These are phyloP conservation scores for Bufotes viridis DNA, from an alignment of 2,797 vertebrate species.

Conservation along the genomic window DNA sequence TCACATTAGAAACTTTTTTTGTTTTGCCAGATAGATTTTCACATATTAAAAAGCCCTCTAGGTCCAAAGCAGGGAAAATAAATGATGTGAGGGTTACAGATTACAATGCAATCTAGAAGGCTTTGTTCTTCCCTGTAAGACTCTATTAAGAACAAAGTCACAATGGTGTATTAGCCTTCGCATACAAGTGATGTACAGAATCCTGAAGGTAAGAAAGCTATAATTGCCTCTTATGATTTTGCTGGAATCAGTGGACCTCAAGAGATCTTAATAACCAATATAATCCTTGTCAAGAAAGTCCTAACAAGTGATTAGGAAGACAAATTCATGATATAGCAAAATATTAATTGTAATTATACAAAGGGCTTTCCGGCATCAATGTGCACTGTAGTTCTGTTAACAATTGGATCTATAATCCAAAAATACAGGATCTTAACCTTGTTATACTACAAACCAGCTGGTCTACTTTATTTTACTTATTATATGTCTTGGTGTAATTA, in stretches of 20 bases:
- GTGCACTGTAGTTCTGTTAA: slow-evolving; percentile 3
- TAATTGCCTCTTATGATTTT: slow-evolving; percentile 49
- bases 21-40: slow-evolving; percentile 40
- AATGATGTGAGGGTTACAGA: slow-evolving; percentile 37
- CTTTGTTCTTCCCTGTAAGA: slow-evolving; percentile 43
- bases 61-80: slow-evolving; percentile 31
- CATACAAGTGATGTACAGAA: slow-evolving; percentile 34
- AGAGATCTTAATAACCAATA: slow-evolving; percentile 47
- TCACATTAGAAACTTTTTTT: slow-evolving; percentile 38
- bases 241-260: slow-evolving; percentile 37
- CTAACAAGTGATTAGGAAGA: slow-evolving; percentile 48
- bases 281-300: slow-evolving; percentile 53
- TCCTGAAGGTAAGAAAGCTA: slow-evolving; percentile 41
- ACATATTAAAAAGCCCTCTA: slow-evolving; percentile 43
- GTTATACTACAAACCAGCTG: background rate
- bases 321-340: slow-evolving; percentile 43
- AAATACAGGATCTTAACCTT: background rate
- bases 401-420: slow-evolving; percentile 3
- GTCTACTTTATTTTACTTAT: slow-evolving; percentile 8
- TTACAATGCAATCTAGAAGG: slow-evolving; percentile 43
- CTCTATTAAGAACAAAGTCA: slow-evolving; percentile 40
- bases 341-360: slow-evolving; percentile 29
- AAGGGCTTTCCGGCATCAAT: background rate
- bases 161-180: slow-evolving; percentile 25
- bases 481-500: background rate